Percentiles rank a stretch among this genome's conserved stretches.
Evolutionary conservation across 2,797 vertebrate species (phyloP).

Genomic region (Hapalemur alaotrensis): DNA sequence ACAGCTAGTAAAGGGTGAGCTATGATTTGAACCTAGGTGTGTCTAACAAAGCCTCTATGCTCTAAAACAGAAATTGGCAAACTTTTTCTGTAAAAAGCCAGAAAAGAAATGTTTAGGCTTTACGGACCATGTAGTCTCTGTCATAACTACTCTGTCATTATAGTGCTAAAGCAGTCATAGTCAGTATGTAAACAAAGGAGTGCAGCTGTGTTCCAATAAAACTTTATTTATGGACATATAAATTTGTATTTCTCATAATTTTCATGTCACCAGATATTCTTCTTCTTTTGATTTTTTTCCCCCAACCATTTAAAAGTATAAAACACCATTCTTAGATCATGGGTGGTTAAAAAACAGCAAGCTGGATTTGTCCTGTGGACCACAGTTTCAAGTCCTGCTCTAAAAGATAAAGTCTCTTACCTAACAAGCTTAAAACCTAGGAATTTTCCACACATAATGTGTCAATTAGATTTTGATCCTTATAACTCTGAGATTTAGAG

Average conservation of each 20-base stretch:
- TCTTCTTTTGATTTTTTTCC: not conserved
- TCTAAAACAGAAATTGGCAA: not conserved
- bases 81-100: not conserved
- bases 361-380: not conserved
- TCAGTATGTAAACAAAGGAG: not conserved
- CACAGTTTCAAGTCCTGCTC: not conserved
- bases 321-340: not conserved
- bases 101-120: not conserved
- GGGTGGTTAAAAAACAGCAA: not conserved
- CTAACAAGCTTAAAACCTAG: not conserved
- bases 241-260: slow-evolving; percentile 25
- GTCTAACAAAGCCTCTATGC: not conserved
- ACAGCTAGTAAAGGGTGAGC: not conserved
- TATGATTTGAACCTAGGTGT: not conserved
- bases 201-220: not conserved
- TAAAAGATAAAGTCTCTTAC: slow-evolving; percentile 15
- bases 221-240: not conserved
- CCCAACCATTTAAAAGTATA: not conserved
- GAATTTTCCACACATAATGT: not conserved
- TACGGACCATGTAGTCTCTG: not conserved
- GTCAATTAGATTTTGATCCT: not conserved
- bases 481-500: not conserved
- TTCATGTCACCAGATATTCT: not conserved
- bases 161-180: not conserved
- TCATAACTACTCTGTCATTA: not conserved